A percentile compares a stretch with the other conserved stretches of the same genome.
Conservation (phyloP, 2,888 invertebrate genomes). For the Pteria penguin region DNA sequence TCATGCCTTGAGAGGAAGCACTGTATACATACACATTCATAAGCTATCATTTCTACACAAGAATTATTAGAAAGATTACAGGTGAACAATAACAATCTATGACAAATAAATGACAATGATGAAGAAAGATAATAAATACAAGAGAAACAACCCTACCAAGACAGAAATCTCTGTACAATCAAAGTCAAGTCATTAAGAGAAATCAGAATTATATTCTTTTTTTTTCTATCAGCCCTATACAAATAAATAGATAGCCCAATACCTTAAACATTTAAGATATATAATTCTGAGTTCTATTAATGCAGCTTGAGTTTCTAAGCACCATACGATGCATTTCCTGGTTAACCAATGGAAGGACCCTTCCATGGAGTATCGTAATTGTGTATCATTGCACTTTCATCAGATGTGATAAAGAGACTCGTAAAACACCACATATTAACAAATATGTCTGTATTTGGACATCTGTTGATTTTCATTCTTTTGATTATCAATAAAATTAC, state of each 20-base stretch:
- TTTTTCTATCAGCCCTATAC: no score
- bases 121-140: conserved; percentile 30
- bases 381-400: conserved; percentile 36
- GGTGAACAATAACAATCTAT: conserved; percentile 24
- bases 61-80: conserved; percentile 34
- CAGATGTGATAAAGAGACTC: conserved; percentile 26
- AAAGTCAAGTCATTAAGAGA: no score
- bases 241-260: no score
- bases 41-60: conserved; percentile 37
- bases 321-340: conserved; percentile 28
- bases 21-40: conserved; percentile 31
- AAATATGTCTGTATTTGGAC: conserved; percentile 43
- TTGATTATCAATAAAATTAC: conserved; percentile 43
- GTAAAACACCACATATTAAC: conserved; percentile 37
- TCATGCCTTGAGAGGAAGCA: conserved; percentile 46
- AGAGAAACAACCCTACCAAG: conserved; percentile 16
- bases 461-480: conserved; percentile 32
- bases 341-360: no score
- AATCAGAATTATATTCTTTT: no score
- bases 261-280: no score
- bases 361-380: no score
- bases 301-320: no score
- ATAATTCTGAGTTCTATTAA: no score
- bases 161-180: no score
- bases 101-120: conserved; percentile 28